Conservation (phyloP, 2,113 vertebrate genomes). For the Kobus ellipsiprymnus region DNA sequence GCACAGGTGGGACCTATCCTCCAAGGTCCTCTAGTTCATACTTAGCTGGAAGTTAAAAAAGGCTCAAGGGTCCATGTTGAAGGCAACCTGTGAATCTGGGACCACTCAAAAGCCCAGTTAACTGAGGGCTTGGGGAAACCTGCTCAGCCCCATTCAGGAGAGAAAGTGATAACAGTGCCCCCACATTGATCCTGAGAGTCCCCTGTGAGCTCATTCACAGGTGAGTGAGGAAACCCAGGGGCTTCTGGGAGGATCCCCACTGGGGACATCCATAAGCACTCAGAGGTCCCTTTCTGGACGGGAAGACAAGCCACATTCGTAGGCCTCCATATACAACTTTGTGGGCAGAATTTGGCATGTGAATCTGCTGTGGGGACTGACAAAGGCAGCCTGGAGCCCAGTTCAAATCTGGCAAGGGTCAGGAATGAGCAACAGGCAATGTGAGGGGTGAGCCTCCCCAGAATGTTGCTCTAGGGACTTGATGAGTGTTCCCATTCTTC, state of each 20-base stretch:
- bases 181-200: background rate
- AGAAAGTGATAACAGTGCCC: background rate
- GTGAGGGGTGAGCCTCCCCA: background rate
- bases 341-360: background rate
- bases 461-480: background rate
- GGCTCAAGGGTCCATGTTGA: fast-evolving
- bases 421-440: background rate
- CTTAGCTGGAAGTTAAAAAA: background rate
- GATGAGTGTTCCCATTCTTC: too few relatives aligned
- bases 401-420: background rate
- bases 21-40: background rate
- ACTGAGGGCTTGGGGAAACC: background rate
- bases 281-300: background rate
- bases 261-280: background rate
- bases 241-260: background rate
- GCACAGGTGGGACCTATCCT: background rate
- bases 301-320: background rate
- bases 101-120: background rate
- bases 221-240: background rate
- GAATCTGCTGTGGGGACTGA: background rate
- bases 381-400: background rate
- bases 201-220: background rate
- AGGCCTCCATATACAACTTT: background rate
- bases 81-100: background rate
- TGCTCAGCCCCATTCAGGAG: background rate